A percentile compares a stretch with the other conserved stretches of the same genome.
Conservation (phyloP, 2,888 invertebrate species). For the Leptopilina drosophilae region DNA sequence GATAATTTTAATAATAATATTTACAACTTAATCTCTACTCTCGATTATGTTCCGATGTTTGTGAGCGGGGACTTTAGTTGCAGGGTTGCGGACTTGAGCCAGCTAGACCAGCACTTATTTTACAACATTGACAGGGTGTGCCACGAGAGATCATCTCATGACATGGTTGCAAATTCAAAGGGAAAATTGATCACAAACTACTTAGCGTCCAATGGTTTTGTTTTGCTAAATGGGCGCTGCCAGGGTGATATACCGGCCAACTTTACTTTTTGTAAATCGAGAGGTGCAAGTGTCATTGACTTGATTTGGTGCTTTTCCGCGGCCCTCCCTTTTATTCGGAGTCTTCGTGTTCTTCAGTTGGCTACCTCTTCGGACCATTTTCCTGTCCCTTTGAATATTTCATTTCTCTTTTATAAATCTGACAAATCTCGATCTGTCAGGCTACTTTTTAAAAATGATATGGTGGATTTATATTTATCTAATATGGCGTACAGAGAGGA, state of each 20-base stretch:
- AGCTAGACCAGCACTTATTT: not conserved
- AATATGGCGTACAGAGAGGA: not conserved
- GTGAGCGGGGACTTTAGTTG: too few relatives aligned
- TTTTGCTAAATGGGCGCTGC: not conserved
- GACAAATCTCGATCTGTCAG: not conserved
- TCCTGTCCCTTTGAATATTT: not conserved
- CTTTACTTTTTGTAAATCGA: not conserved
- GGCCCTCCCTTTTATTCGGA: not conserved
- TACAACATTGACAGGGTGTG: not conserved
- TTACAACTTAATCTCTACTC: not conserved
- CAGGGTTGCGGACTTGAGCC: not conserved
- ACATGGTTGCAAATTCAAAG: not conserved
- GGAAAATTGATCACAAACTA: not conserved
- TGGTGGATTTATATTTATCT: not conserved
- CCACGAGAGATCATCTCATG: not conserved
- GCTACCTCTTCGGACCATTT: not conserved
- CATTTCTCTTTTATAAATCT: not conserved
- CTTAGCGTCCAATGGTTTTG: not conserved
- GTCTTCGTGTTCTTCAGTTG: not conserved
- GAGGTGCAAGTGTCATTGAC: not conserved
- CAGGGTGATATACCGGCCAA: not conserved
- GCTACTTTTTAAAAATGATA: not conserved
- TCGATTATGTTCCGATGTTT: not conserved
- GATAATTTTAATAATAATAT: not conserved
- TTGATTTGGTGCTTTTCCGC: not conserved